Base-by-base conservation (phyloP, 2,888 invertebrate genomes). In the Ischnura elegans region DNA sequence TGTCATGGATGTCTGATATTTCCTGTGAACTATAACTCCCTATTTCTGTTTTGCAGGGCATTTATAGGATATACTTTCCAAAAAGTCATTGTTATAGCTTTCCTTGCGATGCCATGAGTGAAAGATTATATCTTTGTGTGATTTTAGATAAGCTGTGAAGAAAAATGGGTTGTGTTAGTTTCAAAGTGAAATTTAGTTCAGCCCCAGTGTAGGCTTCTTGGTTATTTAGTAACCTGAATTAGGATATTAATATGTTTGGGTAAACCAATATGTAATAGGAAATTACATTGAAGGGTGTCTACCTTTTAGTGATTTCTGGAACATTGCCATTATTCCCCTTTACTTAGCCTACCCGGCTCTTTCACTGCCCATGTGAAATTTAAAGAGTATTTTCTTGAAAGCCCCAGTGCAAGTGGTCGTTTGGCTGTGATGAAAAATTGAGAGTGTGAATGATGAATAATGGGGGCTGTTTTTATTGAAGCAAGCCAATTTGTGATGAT, bases 291-390 rank as follows among this genome's bases (percentile, higher is more conserved):
- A n/a, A 61, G n/a, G 61, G n/a, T 61, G n/a, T 76, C 29, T 36
- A 76, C 76, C 76, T 76, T 76, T 76, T 76, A 36, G 16, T 76
- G 29, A 51, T 36, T 61, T n/a, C 61, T 43, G 19, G 86, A 86
- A 86, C 45, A 45, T 86, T 86, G 86, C 86, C 86, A 86, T 61
- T 43, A 43, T 61, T 90, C 90, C 90, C 61, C 90, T 90, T 55
- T 90, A 90, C 90, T 90, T 90, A 90, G 90, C 90, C 90, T 61
- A 55, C 90, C 43, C 61, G 90, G 90, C 90, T 90, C 90, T 90
- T 90, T 90, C 90, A 90, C 90, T 90, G 90, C 90, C 90, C 61
- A 43, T 90, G 90, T 55, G 61, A 90, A 90, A 25, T 90, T 61
- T 51, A 19, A n/a, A 43, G n/a, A n/a, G 42, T 45, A 43, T 90